phyloP scores from a whole-genome alignment of 2,888 invertebrate genomes.

The Coremacera marginata region DNA sequence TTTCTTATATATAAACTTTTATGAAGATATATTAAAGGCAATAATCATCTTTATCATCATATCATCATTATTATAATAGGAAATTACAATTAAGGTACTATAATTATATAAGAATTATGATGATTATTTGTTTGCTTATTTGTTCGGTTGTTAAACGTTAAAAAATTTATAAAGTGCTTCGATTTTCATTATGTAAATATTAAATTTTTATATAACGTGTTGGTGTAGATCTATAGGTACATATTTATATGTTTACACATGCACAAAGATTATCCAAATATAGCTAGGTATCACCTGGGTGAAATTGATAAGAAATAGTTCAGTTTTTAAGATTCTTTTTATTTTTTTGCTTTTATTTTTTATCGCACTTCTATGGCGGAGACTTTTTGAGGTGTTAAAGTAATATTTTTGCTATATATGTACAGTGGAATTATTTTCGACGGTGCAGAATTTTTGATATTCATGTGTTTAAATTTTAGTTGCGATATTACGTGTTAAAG shows the following conservation, averaged over 20 bases:
- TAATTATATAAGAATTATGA: conserved; percentile 11
- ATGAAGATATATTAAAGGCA: conserved; percentile 26
- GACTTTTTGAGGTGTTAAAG: no score
- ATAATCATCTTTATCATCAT: not conserved
- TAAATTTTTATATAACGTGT: conserved; percentile 13
- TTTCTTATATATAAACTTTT: not conserved
- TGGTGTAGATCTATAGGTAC: not conserved
- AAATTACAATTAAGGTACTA: not conserved
- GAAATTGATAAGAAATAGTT: not conserved
- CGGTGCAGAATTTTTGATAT: no score
- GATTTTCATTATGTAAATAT: conserved; percentile 25
- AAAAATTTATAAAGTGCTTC: conserved; percentile 12
- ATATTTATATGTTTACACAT: conserved; percentile 11
- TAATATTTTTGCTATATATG: no score
- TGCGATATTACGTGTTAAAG: no score
- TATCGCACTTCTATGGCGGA: no score
- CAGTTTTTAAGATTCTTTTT: no score
- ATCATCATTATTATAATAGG: conserved; percentile 2
- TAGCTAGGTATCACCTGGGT: not conserved
- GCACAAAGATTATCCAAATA: conserved; percentile 36
- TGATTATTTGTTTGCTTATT: not conserved
- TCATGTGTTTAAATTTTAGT: no score
- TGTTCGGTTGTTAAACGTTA: not conserved
- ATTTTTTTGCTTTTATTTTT: no score
- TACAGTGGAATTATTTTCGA: no score